These are phyloP conservation scores for Esox masquinongy DNA, from an alignment of 2,797 vertebrate genomes.

Conservation along the genomic window DNA sequence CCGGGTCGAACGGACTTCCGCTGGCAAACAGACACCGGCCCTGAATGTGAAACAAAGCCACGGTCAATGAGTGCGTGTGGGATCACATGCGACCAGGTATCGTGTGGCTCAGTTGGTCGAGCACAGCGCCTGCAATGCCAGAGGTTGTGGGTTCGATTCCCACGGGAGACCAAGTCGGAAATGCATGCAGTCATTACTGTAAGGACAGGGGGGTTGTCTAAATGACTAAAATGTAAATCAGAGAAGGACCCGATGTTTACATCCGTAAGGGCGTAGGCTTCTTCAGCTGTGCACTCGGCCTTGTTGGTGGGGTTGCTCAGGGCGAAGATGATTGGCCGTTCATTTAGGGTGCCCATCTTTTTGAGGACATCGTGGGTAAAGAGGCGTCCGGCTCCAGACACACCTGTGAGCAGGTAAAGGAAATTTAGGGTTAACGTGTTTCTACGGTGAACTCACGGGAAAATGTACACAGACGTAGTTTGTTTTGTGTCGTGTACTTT, in stretches of 20 bases:
- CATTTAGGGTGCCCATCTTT: constrained; percentile 86
- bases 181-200: not conserved
- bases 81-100: too few species aligned
- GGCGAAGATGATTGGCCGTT: constrained; percentile 91
- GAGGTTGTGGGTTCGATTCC: not conserved
- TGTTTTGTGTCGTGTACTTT: not conserved
- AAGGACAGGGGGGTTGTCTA: not conserved
- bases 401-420: constrained; percentile 71
- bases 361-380: constrained; percentile 87
- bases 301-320: constrained; percentile 92
- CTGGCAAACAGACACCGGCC: constrained; percentile 95
- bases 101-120: too few species aligned
- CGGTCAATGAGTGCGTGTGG: not conserved
- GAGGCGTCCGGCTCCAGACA: constrained; percentile 90
- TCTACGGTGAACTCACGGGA: not conserved
- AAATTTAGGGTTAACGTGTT: not conserved
- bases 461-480: not conserved
- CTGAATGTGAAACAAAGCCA: constrained; percentile 58
- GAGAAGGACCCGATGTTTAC: constrained; percentile 57
- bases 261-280: constrained; percentile 89
- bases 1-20: constrained; percentile 90
- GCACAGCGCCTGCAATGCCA: too few species aligned
- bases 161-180: too few species aligned
- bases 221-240: not conserved
- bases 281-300: constrained; percentile 94